phyloP scores from a whole-genome alignment of 2,797 vertebrate genomes.

The Poeciliopsis gracilis region DNA sequence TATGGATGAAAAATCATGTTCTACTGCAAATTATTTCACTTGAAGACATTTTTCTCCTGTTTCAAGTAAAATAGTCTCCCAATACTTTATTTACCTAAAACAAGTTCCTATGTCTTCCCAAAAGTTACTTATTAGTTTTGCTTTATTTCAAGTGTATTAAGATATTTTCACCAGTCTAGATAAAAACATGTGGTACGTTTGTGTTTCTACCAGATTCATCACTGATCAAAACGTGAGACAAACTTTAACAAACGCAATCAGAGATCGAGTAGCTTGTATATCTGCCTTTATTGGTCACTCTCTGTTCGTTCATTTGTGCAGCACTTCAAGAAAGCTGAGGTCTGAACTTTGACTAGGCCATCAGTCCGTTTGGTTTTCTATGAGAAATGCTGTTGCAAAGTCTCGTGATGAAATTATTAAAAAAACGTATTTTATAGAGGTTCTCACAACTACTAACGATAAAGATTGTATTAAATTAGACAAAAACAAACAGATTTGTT shows the following conservation, averaged over 20 bases:
- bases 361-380: too few species aligned
- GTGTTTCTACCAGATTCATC: not conserved
- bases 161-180: too few species aligned
- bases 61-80: too few species aligned
- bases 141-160: too few species aligned
- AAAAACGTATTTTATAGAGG: not conserved
- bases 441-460: not conserved
- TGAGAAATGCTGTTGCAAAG: too few species aligned
- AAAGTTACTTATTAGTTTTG: too few species aligned
- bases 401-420: not conserved
- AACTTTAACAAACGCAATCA: not conserved
- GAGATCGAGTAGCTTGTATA: not conserved
- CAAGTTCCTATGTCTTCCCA: too few species aligned
- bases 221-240: not conserved
- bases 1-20: too few species aligned
- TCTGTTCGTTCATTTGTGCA: not conserved
- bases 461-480: not conserved
- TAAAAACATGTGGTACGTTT: too few species aligned
- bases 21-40: too few species aligned
- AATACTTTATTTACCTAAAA: too few species aligned
- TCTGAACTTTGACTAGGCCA: not conserved
- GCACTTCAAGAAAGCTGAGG: not conserved
- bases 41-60: too few species aligned
- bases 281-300: not conserved
- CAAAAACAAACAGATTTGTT: constrained; percentile 12